A percentile compares a stretch with the other conserved stretches of the same genome.
phyloP scores from a whole-genome alignment of 2,797 vertebrate species.

The Loriculus beryllinus region DNA sequence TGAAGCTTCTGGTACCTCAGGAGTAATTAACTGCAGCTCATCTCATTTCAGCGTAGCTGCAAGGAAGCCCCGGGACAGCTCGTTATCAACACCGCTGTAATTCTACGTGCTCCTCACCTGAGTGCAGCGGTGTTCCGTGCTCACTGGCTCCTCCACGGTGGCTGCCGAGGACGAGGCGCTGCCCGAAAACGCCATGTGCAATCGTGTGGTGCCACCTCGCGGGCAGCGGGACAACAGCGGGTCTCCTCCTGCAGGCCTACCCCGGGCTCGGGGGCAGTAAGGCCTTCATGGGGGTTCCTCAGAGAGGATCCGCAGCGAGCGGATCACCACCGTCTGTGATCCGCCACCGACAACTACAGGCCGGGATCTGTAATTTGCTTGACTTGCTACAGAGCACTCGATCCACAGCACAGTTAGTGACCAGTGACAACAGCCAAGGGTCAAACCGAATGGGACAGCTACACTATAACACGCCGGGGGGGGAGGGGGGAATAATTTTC shows the following conservation, averaged over 20 bases:
- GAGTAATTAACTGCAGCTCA: rapidly evolving
- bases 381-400: rapidly evolving
- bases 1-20: rapidly evolving
- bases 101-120: neutral
- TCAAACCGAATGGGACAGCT: rapidly evolving
- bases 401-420: rapidly evolving
- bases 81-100: rapidly evolving
- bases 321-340: rapidly evolving
- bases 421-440: rapidly evolving
- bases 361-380: rapidly evolving
- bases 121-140: rapidly evolving
- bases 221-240: neutral
- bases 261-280: neutral
- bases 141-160: rapidly evolving
- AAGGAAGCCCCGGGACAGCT: rapidly evolving
- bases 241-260: rapidly evolving
- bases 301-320: rapidly evolving
- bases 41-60: rapidly evolving
- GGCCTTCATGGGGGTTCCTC: neutral
- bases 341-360: rapidly evolving
- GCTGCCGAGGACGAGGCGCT: neutral
- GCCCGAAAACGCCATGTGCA: rapidly evolving
- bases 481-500: rapidly evolving
- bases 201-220: neutral
- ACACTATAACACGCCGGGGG: rapidly evolving